Percentiles rank a stretch among this genome's conserved stretches.
These are phyloP conservation scores for Drosophila nr. perissopoda DNA, from an alignment of 2,888 invertebrate genomes.

Conservation along the genomic window DNA sequence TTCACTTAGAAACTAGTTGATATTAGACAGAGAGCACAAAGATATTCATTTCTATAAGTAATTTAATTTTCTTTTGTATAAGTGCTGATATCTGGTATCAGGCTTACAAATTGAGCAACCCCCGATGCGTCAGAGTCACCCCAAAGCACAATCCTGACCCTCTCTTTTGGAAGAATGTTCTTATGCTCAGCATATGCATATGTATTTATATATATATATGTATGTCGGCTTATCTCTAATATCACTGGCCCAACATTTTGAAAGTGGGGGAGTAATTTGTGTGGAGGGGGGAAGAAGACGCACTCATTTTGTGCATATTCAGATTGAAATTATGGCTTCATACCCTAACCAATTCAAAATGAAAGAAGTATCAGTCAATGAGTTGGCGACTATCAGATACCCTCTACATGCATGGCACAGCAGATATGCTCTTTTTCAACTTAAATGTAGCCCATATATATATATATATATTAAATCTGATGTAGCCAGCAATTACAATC, in stretches of 20 bases:
- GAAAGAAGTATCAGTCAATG: background rate
- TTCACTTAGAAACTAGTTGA: background rate
- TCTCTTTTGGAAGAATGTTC: constrained; percentile 23
- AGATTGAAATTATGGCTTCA: constrained; percentile 58
- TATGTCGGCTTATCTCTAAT: constrained; percentile 51
- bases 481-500: background rate
- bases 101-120: constrained; percentile 9
- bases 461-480: background rate
- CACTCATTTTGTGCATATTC: constrained; percentile 53
- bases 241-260: constrained; percentile 29
- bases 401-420: background rate
- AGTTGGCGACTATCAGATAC: background rate
- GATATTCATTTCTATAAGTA: background rate
- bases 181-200: background rate
- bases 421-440: background rate
- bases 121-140: constrained; percentile 17
- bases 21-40: background rate
- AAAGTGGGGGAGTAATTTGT: constrained; percentile 1
- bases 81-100: constrained; percentile 1
- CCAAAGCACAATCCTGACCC: constrained; percentile 38
- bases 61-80: background rate
- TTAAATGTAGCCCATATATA: background rate
- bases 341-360: constrained; percentile 46
- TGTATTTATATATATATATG: background rate
- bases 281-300: background rate